A percentile compares a stretch with the other conserved stretches of the same genome.
phyloP scores from a whole-genome alignment of 2,797 vertebrate genomes.

The Psittacula derbiana region DNA sequence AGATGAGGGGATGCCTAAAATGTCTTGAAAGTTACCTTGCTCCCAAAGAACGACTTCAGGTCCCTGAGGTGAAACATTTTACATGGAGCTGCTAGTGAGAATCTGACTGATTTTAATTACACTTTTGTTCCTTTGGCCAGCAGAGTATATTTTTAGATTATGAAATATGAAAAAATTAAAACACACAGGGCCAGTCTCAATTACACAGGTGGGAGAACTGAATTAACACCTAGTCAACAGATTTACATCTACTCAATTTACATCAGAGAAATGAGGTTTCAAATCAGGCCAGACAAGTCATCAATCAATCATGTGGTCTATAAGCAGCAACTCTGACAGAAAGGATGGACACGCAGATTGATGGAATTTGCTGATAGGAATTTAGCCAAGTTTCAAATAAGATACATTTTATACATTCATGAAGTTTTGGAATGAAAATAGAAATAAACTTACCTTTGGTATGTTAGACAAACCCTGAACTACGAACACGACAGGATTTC shows the following conservation, averaged over 20 bases:
- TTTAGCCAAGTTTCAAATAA: not conserved
- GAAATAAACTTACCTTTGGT: conserved; percentile 82
- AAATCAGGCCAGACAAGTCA: not conserved
- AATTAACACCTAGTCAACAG: not conserved
- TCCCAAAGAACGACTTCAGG: not conserved
- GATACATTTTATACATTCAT: not conserved
- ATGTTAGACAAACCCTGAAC: conserved; percentile 88
- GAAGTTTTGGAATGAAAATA: not conserved
- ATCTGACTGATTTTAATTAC: not conserved
- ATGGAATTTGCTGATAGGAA: not conserved
- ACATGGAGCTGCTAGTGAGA: not conserved
- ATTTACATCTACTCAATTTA: not conserved
- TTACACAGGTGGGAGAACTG: not conserved
- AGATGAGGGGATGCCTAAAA: not conserved
- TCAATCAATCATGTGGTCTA: not conserved
- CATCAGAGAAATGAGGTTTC: not conserved
- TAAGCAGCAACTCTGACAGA: not conserved
- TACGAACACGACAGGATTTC: conserved; percentile 89
- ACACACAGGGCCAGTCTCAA: not conserved
- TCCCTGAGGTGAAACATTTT: not conserved
- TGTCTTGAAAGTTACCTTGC: not conserved
- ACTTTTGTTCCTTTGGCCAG: not conserved
- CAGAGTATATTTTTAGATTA: not conserved
- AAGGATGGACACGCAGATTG: not conserved
- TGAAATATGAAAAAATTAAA: not conserved